Evolutionary conservation across 64 coral and sea anemone genomes (phyloP).

Genomic region (Montipora foliosa): DNA sequence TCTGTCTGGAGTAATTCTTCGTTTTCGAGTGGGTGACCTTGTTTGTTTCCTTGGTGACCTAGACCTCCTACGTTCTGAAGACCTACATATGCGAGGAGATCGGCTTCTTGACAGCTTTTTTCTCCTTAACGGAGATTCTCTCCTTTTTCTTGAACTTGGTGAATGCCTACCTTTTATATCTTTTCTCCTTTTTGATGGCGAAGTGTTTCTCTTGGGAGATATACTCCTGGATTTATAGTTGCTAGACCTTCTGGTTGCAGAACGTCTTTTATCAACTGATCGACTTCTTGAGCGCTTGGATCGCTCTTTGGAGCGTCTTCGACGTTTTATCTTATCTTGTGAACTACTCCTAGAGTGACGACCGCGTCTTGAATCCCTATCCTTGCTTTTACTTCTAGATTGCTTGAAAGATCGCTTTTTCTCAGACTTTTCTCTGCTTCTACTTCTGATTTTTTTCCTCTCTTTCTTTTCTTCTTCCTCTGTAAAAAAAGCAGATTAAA

Average conservation of each 20-base stretch:
- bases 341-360: conserved; percentile 9
- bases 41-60: conserved; percentile 22
- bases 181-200: conserved; percentile 17
- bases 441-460: background rate
- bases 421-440: conserved; percentile 9
- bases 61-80: background rate
- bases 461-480: conserved; percentile 24
- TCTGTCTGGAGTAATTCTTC: background rate
- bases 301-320: background rate
- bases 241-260: background rate
- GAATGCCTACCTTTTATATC: background rate
- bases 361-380: background rate
- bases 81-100: background rate
- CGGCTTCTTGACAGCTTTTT: conserved; percentile 3
- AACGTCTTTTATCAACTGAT: background rate
- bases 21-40: background rate
- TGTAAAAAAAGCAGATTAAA: background rate
- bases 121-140: background rate
- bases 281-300: conserved; percentile 30
- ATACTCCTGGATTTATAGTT: conserved; percentile 13
- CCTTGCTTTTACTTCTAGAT: conserved; percentile 35
- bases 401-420: background rate
- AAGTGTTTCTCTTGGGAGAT: conserved; percentile 16
- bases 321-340: background rate
- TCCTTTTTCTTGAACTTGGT: background rate